These are phyloP conservation scores for Lysandra bellargus DNA, from an alignment of 2,888 invertebrate species.

Conservation along the genomic window DNA sequence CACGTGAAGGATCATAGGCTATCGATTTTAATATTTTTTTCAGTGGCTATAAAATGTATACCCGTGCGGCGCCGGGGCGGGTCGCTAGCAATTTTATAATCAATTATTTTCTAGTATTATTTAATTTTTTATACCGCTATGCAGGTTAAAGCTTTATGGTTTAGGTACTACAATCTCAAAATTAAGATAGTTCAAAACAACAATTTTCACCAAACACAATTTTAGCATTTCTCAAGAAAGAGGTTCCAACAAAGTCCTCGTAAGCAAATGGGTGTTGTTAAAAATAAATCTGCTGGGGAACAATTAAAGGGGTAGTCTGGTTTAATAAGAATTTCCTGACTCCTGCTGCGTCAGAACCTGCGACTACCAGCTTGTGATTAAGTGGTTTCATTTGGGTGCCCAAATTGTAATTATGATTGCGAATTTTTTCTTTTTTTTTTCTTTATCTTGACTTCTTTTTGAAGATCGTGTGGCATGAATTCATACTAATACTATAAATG, in stretches of 20 bases:
- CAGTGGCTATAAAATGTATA: too few species aligned
- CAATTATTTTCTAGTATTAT: too few species aligned
- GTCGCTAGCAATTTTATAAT: too few species aligned
- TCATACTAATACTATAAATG: too few species aligned
- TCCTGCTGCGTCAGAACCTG: neutral
- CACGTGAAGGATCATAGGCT: too few species aligned
- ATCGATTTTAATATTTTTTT: too few species aligned
- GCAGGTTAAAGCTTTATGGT: too few species aligned
- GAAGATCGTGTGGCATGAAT: neutral
- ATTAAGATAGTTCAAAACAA: neutral
- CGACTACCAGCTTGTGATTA: neutral
- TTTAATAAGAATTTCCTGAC: neutral
- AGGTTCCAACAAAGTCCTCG: neutral
- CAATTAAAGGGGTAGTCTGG: conserved; percentile 1
- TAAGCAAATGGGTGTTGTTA: conserved; percentile 1
- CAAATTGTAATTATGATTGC: neutral
- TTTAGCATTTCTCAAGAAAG: neutral
- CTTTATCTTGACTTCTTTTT: neutral
- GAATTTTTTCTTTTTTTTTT: neutral
- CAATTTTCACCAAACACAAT: neutral
- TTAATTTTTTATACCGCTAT: too few species aligned
- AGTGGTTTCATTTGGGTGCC: neutral
- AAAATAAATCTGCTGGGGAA: neutral
- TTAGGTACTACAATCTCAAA: neutral
- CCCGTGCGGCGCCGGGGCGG: too few species aligned